Evolutionary conservation across 2,113 vertebrate genomes (phyloP).

Genomic region (Isichthys henryi): DNA sequence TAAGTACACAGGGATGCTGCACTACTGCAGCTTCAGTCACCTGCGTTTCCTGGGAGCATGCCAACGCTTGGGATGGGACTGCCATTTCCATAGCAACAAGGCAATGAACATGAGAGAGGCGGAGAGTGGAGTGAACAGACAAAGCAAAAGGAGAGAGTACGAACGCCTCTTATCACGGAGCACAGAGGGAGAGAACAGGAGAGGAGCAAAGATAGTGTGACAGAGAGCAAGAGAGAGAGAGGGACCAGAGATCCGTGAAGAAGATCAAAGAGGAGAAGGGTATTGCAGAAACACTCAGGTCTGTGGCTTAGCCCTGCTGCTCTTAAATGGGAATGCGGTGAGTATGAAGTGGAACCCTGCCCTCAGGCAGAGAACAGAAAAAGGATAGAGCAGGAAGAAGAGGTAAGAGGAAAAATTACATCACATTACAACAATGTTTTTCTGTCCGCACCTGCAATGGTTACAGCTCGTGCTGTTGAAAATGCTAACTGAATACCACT

Average conservation of each 20-base stretch:
- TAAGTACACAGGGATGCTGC: slow-evolving; percentile 18
- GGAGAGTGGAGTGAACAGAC: slow-evolving; percentile 38
- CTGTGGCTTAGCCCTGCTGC: not conserved
- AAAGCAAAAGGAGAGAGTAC: slow-evolving; percentile 32
- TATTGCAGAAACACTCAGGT: not conserved
- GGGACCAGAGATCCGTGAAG: not conserved
- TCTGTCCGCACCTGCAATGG: too few species aligned
- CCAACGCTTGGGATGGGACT: slow-evolving; percentile 43
- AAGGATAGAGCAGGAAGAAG: not conserved
- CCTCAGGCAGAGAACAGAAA: not conserved
- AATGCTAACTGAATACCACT: not conserved
- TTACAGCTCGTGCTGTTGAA: not conserved
- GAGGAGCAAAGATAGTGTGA: not conserved
- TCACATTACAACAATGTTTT: not conserved
- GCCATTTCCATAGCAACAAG: slow-evolving; percentile 62
- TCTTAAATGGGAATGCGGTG: not conserved
- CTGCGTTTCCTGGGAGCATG: slow-evolving; percentile 27
- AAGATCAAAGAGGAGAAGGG: not conserved
- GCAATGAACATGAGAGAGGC: slow-evolving; percentile 34
- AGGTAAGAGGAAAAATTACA: not conserved
- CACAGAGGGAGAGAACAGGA: slow-evolving; percentile 14
- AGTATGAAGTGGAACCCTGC: not conserved
- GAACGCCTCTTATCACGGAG: not conserved
- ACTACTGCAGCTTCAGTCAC: slow-evolving; percentile 25
- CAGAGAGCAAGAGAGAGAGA: not conserved